These are phyloP conservation scores for Drosophila villosipedis DNA, from an alignment of 2,888 invertebrate species.

Conservation along the genomic window DNA sequence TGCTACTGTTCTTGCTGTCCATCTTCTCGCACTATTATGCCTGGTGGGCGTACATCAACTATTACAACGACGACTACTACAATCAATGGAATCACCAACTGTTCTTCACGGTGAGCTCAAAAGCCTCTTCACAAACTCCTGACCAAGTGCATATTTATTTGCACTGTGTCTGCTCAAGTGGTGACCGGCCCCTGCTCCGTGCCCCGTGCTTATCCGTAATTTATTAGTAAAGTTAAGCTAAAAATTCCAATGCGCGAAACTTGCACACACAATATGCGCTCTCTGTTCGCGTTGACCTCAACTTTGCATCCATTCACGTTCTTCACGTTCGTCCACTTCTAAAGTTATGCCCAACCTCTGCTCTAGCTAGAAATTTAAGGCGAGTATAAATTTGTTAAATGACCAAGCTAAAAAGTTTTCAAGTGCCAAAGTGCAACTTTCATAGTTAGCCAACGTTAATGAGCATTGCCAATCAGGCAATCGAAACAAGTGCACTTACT, in stretches of 20 bases:
- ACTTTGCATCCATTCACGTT: conserved; percentile 31
- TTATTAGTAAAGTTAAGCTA: conserved; percentile 68
- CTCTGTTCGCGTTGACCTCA: conserved; percentile 36
- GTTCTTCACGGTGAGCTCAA: conserved; percentile 86
- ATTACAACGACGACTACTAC: conserved; percentile 90
- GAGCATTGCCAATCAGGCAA: conserved; percentile 49
- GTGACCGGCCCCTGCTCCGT: neutral
- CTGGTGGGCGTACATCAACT: conserved; percentile 90
- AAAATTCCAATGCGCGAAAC: conserved; percentile 60
- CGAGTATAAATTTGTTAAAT: conserved; percentile 48
- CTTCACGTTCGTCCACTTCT: conserved; percentile 44
- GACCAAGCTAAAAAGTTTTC: conserved; percentile 46
- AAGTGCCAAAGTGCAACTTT: conserved; percentile 46
- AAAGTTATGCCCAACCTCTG: conserved; percentile 28
- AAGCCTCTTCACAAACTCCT: conserved; percentile 20
- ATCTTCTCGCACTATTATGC: conserved; percentile 90
- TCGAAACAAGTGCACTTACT: conserved; percentile 30
- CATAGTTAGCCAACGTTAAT: conserved; percentile 58
- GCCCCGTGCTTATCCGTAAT: conserved; percentile 55
- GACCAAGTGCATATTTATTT: conserved; percentile 10
- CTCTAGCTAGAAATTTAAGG: conserved; percentile 7
- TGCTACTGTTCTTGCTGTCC: conserved; percentile 87
- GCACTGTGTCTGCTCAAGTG: conserved; percentile 28
- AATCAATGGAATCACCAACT: conserved; percentile 90
- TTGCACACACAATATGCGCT: conserved; percentile 67